Conservation (phyloP, 1,140 invertebrate genomes). For the Gonioctena quinquepunctata region DNA sequence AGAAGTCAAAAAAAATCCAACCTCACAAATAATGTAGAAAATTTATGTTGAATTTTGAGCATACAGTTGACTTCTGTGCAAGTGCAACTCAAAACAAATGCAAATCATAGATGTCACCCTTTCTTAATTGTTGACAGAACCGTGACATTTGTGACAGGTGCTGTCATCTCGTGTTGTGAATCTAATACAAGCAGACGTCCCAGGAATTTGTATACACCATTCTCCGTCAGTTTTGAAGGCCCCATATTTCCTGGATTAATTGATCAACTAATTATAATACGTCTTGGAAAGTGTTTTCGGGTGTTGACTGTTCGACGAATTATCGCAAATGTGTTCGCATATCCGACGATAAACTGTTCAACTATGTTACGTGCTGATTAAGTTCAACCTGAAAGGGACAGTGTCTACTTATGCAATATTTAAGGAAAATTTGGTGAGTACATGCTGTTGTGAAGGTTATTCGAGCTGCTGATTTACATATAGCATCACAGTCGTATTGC, state of each 20-base stretch:
- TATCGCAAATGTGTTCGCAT: neutral
- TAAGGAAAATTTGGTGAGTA: conserved; percentile 23
- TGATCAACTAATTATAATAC: neutral
- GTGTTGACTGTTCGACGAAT: neutral
- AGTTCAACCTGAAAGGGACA: neutral
- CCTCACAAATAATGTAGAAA: too few species aligned
- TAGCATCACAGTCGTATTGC: neutral
- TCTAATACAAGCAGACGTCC: neutral
- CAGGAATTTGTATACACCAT: neutral
- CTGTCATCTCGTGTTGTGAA: neutral
- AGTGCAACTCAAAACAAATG: neutral
- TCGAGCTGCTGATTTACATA: conserved; percentile 2
- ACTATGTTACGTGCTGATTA: conserved; percentile 2
- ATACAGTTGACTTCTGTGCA: too few species aligned
- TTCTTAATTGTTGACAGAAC: too few species aligned
- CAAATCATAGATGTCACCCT: neutral
- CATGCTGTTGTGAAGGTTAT: conserved; percentile 18
- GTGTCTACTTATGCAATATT: conserved; percentile 24
- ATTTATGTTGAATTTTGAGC: too few species aligned
- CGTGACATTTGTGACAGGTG: neutral
- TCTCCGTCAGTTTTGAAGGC: neutral
- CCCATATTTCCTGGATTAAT: conserved; percentile 5
- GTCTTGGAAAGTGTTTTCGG: neutral
- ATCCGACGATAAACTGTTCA: neutral
- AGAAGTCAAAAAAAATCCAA: too few species aligned